These are phyloP conservation scores for Drosophila pallidifrons DNA, from an alignment of 1,140 invertebrate genomes.

Conservation along the genomic window DNA sequence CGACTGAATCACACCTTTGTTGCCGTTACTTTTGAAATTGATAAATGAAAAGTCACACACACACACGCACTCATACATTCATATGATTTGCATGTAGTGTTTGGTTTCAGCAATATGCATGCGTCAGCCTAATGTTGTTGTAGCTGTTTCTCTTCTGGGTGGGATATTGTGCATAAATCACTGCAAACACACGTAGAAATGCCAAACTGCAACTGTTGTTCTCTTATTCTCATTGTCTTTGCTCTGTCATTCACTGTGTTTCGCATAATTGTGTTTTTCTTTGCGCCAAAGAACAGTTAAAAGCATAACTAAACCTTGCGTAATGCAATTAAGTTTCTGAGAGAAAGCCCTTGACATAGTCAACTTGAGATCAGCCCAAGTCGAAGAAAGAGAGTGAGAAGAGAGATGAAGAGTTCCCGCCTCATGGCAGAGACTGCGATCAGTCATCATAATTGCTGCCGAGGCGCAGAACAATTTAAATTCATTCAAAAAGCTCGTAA, in stretches of 20 bases:
- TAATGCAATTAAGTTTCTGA: conserved; percentile 71
- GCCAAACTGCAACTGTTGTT: conserved; percentile 13
- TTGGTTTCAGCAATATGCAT: conserved; percentile 31
- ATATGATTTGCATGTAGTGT: not conserved
- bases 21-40: conserved; percentile 53
- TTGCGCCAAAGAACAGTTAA: conserved; percentile 49
- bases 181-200: conserved; percentile 6
- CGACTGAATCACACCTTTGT: conserved; percentile 56
- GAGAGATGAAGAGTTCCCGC: not conserved
- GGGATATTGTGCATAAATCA: conserved; percentile 47
- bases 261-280: conserved; percentile 27
- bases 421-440: conserved; percentile 23
- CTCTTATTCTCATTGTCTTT: conserved; percentile 8
- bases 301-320: conserved; percentile 54
- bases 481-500: conserved; percentile 69
- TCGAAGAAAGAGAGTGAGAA: not conserved
- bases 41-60: conserved; percentile 60
- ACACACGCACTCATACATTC: conserved; percentile 2
- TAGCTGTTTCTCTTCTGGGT: conserved; percentile 32
- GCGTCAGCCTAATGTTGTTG: conserved; percentile 26
- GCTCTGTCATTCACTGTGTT: not conserved
- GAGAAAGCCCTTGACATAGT: conserved; percentile 71
- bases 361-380: conserved; percentile 46
- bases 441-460: conserved; percentile 50
- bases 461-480: conserved; percentile 70